Percentiles rank a stretch among this genome's conserved stretches.
Conservation (phyloP, 2,113 vertebrate species). For the Pandion haliaetus region DNA sequence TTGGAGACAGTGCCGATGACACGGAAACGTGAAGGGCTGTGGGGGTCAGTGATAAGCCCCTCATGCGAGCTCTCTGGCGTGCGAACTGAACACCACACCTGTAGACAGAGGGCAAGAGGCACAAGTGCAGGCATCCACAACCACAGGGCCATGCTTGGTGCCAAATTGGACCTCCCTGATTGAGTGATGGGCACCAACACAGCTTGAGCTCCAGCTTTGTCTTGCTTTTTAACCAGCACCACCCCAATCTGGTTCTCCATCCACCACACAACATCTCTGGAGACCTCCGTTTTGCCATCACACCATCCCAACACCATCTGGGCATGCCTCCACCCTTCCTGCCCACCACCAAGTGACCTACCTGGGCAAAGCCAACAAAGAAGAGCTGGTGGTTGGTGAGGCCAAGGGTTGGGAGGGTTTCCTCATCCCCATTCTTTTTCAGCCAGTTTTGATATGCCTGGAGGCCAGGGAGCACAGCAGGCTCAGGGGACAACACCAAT, state of each 20-base stretch:
- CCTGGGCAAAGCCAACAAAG: slow-evolving; percentile 96
- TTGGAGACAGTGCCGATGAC: slow-evolving; percentile 95
- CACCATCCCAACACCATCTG: neutral
- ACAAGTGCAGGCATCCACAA: accelerated
- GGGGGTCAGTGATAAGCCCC: slow-evolving; percentile 92
- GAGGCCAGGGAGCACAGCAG: neutral
- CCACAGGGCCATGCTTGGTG: accelerated
- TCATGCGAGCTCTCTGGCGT: slow-evolving; percentile 94
- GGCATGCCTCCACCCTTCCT: neutral
- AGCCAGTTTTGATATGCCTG: slow-evolving; percentile 97
- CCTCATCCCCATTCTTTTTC: slow-evolving; percentile 86
- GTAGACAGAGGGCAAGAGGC: neutral
- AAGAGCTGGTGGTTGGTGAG: slow-evolving; percentile 96
- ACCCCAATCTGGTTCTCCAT: neutral
- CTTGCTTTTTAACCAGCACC: neutral
- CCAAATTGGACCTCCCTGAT: accelerated
- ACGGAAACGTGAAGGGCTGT: slow-evolving; percentile 92
- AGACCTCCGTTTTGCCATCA: neutral
- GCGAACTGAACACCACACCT: slow-evolving; percentile 96
- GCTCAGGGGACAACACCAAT: neutral
- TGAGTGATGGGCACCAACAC: accelerated
- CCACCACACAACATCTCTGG: neutral
- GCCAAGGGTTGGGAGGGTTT: slow-evolving; percentile 83
- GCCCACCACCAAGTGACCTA: slow-evolving; percentile 52
- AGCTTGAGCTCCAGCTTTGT: neutral